These are phyloP conservation scores for Anarhynchus alexandrinus DNA, from an alignment of 2,113 vertebrate species.

Conservation along the genomic window DNA sequence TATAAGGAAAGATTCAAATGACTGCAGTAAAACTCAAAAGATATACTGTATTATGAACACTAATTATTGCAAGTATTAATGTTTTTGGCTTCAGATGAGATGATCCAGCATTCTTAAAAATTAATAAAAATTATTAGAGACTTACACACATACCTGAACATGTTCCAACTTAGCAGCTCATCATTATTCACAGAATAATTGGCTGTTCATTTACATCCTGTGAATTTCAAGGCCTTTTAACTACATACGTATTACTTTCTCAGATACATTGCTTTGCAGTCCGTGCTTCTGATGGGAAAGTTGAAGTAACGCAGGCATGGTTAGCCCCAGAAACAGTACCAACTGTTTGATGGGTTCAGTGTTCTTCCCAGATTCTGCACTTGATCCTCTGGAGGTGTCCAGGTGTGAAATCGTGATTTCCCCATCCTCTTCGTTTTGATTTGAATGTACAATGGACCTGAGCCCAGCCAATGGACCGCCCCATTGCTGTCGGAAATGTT, in stretches of 20 bases:
- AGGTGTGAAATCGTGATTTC: neutral
- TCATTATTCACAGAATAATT: slow-evolving; percentile 44
- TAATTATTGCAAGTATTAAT: slow-evolving; percentile 49
- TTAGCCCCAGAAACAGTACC: neutral
- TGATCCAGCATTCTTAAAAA: slow-evolving; percentile 57
- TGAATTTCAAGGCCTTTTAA: slow-evolving; percentile 17
- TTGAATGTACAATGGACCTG: neutral
- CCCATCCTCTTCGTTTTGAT: neutral
- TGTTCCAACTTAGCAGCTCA: slow-evolving; percentile 23
- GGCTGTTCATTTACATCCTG: slow-evolving; percentile 31
- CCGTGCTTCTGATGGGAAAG: neutral
- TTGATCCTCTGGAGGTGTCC: neutral
- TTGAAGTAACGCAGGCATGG: neutral
- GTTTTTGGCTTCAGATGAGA: slow-evolving; percentile 36
- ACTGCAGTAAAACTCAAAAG: slow-evolving; percentile 13
- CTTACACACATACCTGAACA: slow-evolving; percentile 21
- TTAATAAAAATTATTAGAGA: slow-evolving; percentile 33
- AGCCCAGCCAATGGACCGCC: neutral
- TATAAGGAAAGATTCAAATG: slow-evolving; percentile 2
- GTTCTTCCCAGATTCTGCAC: neutral
- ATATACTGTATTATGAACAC: slow-evolving; percentile 24
- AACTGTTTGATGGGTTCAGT: neutral
- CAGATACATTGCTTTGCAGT: neutral
- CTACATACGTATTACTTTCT: neutral
- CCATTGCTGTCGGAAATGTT: neutral